Base-by-base conservation (phyloP, 2,797 vertebrate species). In the Apodemus agrarius region DNA sequence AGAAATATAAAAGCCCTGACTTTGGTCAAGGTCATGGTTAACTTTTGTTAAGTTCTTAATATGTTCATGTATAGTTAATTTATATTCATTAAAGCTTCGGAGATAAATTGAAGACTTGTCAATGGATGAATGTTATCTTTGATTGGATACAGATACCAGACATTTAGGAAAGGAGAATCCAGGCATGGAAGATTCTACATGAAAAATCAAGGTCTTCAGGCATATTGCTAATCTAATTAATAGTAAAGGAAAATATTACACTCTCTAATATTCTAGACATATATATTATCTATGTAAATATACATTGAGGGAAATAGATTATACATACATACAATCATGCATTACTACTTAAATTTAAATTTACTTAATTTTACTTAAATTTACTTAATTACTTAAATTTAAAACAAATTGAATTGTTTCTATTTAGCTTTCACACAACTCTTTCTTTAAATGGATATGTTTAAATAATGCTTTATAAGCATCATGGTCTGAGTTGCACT, bases 21-120 rank as follows among this genome's bases (percentile, higher is more conserved):
- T 54, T 8, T 69, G 46, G n/a, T 61, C 63, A 89, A 34, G 4
- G 43, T 54, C 21, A 16, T 49, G 24, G 57, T 76, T 91, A 91
- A 43, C 29, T 81, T 93, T 63, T 63, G 40, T 29, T 75, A 75
- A 90, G 49, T 43, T 75, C 12, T 52, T 67, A 34, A 13, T 75
- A 69, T 43, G 13, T 69, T 81, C 49, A 57, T 34, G 3, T 69
- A 54, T 49, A 81, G 37, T 67, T 57, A 6, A 43, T 84, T 69
- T 67, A 94, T 80, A 22, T 82, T 92, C 24, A 69, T n/a, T 46
- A 91, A 43, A 74, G 13, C 34, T 29, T 69, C 17, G 24, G 69
- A 85, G 31, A 89, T 83, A 88, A 61, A 75, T 59, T 85, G 90
- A 90, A 87, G 87, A 31, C 19, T 46, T 91, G 13, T 29, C 79